A percentile compares a stretch with the other conserved stretches of the same genome.
phyloP scores from a whole-genome alignment of 2,888 invertebrate genomes.

The Stenichneumon culpator region DNA sequence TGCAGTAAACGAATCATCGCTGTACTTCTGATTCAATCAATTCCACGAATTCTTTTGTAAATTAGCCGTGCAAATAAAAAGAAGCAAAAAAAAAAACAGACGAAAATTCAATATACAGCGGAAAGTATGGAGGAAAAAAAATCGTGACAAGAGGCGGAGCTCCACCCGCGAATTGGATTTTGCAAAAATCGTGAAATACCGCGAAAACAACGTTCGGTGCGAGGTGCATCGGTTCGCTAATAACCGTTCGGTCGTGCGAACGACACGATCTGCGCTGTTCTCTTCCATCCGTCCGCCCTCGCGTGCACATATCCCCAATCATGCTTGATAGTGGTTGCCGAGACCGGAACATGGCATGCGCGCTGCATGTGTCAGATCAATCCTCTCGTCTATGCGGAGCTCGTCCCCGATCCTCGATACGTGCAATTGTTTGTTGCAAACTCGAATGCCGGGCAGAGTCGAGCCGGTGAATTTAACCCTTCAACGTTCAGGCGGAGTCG shows the following conservation, averaged over 20 bases:
- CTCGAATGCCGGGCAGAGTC: conserved; percentile 59
- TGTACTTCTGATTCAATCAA: background rate
- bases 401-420: conserved; percentile 19
- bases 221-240: conserved; percentile 42
- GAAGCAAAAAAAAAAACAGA: background rate
- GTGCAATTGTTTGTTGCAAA: conserved; percentile 7
- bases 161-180: conserved; percentile 29
- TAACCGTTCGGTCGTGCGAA: conserved; percentile 41
- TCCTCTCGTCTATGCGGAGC: conserved; percentile 75
- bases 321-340: conserved; percentile 60
- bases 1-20: background rate
- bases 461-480: conserved; percentile 52
- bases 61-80: background rate
- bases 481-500: no score
- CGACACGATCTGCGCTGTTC: conserved; percentile 18
- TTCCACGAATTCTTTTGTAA: background rate
- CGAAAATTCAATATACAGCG: background rate
- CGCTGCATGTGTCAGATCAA: conserved; percentile 80
- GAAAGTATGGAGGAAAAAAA: conserved; percentile 4
- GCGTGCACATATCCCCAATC: background rate
- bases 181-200: background rate
- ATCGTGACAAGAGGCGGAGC: background rate
- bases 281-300: conserved; percentile 1
- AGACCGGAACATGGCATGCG: conserved; percentile 74
- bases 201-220: conserved; percentile 27